These are phyloP conservation scores for Temnothorax rugatulus DNA, from an alignment of 2,888 invertebrate genomes.

Conservation along the genomic window DNA sequence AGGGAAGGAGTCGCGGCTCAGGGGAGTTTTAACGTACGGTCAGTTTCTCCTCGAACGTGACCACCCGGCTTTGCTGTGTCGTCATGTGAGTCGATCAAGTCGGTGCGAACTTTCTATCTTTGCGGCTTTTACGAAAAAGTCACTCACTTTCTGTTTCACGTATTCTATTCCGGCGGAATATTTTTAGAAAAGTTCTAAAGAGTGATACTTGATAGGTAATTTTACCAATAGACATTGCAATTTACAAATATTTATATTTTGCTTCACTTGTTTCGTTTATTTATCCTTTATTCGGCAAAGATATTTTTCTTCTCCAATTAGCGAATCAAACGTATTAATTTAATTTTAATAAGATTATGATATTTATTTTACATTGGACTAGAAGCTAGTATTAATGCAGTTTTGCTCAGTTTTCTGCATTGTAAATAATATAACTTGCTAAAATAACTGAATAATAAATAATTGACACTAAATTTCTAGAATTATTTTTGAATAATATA, in stretches of 20 bases:
- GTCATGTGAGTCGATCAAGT: conserved; percentile 70
- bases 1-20: conserved; percentile 72
- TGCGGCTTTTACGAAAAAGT: conserved; percentile 68
- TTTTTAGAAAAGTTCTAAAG: conserved; percentile 55
- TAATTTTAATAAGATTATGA: background rate
- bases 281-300: background rate
- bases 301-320: background rate
- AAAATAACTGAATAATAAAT: background rate
- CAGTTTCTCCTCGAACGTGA: conserved; percentile 74
- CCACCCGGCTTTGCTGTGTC: conserved; percentile 38
- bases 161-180: conserved; percentile 42
- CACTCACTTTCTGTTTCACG: conserved; percentile 31
- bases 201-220: conserved; percentile 26
- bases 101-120: conserved; percentile 77
- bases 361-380: background rate
- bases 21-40: conserved; percentile 85
- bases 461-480: background rate
- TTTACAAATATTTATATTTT: conserved; percentile 24
- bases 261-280: background rate
- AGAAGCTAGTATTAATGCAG: background rate
- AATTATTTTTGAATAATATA: background rate
- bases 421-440: background rate
- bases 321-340: background rate
- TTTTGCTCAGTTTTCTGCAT: background rate
- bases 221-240: conserved; percentile 45